These are phyloP conservation scores for Porites lobata DNA, from an alignment of 92 coral and sea anemone species.

Conservation along the genomic window DNA sequence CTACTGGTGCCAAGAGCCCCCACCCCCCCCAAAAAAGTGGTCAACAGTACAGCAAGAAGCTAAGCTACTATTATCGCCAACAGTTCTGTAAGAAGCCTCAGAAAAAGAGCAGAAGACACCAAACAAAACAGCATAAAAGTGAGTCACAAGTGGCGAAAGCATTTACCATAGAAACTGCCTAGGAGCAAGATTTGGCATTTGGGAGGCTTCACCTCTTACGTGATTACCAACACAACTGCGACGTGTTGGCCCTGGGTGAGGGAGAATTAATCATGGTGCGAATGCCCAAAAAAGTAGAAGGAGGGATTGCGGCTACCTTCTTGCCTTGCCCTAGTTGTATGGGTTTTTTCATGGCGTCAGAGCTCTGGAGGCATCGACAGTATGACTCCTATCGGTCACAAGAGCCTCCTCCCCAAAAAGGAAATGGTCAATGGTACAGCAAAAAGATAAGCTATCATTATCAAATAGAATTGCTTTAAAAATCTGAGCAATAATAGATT, in stretches of 20 bases:
- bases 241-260: constrained; percentile 1
- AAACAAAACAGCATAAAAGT: constrained; percentile 20
- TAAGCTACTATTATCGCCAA: constrained; percentile 21
- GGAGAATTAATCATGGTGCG: constrained; percentile 61
- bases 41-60: neutral
- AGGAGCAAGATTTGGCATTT: neutral
- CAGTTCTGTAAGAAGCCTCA: neutral
- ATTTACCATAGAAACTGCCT: neutral
- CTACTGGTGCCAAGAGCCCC: too few species aligned
- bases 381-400: neutral
- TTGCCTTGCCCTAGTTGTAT: constrained; percentile 55
- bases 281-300: neutral
- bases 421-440: neutral
- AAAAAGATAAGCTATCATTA: neutral
- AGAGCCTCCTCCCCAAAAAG: neutral
- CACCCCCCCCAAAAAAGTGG: neutral
- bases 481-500: too few species aligned
- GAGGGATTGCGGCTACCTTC: neutral
- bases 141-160: constrained; percentile 43
- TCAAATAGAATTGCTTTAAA: too few species aligned
- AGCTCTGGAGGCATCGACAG: constrained; percentile 53
- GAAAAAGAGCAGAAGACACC: constrained; percentile 14
- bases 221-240: too few species aligned
- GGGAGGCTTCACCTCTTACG: constrained; percentile 9
- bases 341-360: constrained; percentile 47